Base-by-base conservation (phyloP, 1,140 invertebrate genomes). In the Augochlora pura region DNA sequence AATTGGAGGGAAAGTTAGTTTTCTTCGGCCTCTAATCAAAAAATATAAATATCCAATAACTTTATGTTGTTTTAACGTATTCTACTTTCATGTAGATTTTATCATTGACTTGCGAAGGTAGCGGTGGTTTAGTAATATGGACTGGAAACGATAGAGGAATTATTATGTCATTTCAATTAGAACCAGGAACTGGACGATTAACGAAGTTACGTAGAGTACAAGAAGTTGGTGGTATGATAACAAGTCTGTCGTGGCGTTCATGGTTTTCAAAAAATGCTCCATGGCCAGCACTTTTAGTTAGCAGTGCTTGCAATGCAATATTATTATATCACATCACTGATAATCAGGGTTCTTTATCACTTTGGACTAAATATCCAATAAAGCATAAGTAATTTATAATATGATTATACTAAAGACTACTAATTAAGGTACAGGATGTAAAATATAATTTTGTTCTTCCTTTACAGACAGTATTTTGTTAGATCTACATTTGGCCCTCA, bases 401-500 rank as follows among this genome's bases (percentile, higher is more conserved):
- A 77, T 63, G 9, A 74, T 42, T 67, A 59, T 12, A 32, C 23
- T 32, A 46, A n/a, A 21, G 27, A 63, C 23, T n/a, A 52, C n/a
- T 57, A 60, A 73, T 76, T 66, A 67, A 70, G 65, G 80, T 64
- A 39, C 67, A 63, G 66, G 2, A n/a, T 59, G 23, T 46, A 65
- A 84, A 67, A 70, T 38, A 46, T 52, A 60, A 25, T 75, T 64
- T 18, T 63, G 16, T 39, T 63, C 27, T n/a, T 64, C 25, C 52
- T 72, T 78, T 81, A 16, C 42, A 92, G 92, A 18, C 92, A 93
- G 80, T 92, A 95, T 86, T 90, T 93, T 57, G 94, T 98, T 16
- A 94, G 94, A 67, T 97, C 96, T 62, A 95, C 96, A 16, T 98
- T 98, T 93, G 98, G 97, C 90, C 97, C 97, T 12, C 91, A 92